Conservation (phyloP, 2,888 invertebrate species). For the Rhyacophila evoluta region DNA sequence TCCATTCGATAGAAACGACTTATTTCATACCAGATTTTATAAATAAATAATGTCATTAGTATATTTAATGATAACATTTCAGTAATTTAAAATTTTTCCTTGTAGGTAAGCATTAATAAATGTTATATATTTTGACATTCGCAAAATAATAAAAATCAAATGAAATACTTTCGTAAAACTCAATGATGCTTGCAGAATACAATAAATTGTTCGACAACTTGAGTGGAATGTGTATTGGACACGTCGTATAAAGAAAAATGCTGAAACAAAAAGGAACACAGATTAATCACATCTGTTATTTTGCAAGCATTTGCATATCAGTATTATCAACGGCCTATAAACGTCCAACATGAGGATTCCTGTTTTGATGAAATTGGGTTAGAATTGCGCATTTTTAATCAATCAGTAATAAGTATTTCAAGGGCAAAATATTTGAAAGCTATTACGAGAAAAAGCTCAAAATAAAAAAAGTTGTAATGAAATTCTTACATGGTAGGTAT, state of each 20-base stretch:
- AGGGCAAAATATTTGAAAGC: not conserved
- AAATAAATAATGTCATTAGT: no score
- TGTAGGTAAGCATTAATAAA: no score
- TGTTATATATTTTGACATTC: no score
- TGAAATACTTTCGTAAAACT: not conserved
- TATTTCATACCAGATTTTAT: no score
- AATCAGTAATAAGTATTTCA: not conserved
- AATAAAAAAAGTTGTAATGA: no score
- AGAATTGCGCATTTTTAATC: not conserved
- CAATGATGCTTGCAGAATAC: not conserved
- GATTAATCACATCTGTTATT: not conserved
- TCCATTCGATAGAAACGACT: no score
- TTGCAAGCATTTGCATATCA: not conserved
- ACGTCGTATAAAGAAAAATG: not conserved
- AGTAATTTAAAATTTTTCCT: no score
- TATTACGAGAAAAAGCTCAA: not conserved
- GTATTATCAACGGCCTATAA: not conserved
- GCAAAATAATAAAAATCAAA: not conserved
- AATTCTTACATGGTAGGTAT: no score
- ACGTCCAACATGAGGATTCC: not conserved
- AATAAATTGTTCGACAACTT: not conserved
- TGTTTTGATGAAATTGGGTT: not conserved
- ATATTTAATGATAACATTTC: no score
- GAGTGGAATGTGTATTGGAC: not conserved
- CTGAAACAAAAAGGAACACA: not conserved